Percentiles rank a stretch among this genome's conserved stretches.
phyloP scores from a whole-genome alignment of 2,797 vertebrate species.

The Poliocrania exsul region DNA sequence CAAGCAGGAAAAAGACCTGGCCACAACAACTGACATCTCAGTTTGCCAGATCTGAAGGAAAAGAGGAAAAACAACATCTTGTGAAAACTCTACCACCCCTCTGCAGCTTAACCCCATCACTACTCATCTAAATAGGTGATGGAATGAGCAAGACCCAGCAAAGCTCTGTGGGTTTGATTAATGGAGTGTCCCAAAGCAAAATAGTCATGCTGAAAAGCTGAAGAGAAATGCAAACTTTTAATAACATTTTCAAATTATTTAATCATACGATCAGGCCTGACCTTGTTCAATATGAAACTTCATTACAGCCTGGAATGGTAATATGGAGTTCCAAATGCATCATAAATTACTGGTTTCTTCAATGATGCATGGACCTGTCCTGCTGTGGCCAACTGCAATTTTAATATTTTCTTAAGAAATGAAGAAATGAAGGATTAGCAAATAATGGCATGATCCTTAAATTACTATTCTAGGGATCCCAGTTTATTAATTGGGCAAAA shows the following conservation, averaged over 20 bases:
- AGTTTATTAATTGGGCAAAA: slow-evolving; percentile 30
- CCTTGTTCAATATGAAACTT: slow-evolving; percentile 58
- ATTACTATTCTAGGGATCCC: slow-evolving; percentile 39
- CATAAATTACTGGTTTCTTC: slow-evolving; percentile 66
- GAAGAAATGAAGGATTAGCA: slow-evolving; percentile 61
- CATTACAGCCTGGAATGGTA: slow-evolving; percentile 63
- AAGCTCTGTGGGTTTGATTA: not conserved
- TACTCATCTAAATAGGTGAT: not conserved
- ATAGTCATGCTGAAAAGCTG: too few species aligned
- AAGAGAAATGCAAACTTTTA: not conserved
- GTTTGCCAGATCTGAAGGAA: not conserved
- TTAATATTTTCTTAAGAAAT: slow-evolving; percentile 46
- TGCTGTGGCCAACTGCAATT: slow-evolving; percentile 32
- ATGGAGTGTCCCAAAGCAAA: too few species aligned
- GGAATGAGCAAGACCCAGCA: not conserved
- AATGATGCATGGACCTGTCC: slow-evolving; percentile 64
- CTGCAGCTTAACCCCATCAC: not conserved
- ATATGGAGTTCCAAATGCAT: slow-evolving; percentile 49
- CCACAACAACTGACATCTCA: rapidly evolving
- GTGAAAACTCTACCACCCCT: not conserved
- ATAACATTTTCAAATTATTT: slow-evolving; percentile 61
- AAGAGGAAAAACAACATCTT: not conserved
- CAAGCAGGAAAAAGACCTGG: not conserved
- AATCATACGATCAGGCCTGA: slow-evolving; percentile 59
- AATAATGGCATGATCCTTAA: slow-evolving; percentile 50